Conservation (phyloP, 2,797 vertebrate genomes). For the Falco concolor region DNA sequence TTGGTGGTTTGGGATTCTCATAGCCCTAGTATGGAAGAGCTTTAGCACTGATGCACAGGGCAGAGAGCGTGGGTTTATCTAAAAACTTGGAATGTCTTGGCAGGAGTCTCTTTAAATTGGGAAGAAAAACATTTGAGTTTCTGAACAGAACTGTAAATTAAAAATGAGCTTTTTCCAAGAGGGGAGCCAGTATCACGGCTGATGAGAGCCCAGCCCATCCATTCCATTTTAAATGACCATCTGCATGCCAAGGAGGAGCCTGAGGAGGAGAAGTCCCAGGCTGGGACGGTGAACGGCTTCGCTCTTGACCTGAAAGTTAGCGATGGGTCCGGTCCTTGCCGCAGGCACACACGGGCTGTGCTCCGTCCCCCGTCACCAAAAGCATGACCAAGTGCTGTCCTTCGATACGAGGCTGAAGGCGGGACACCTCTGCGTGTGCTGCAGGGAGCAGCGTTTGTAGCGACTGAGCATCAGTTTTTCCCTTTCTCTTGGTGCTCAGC, state of each 20-base stretch:
- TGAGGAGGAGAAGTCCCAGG: background rate
- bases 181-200: background rate
- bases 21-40: background rate
- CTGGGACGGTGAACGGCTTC: background rate
- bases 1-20: background rate
- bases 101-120: constrained; percentile 3
- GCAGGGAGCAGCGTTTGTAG: background rate
- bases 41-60: background rate
- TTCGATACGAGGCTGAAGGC: background rate
- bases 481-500: background rate
- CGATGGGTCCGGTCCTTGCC: background rate
- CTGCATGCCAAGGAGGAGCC: background rate
- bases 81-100: constrained; percentile 52
- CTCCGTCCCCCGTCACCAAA: background rate
- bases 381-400: background rate
- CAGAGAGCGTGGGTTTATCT: constrained; percentile 54
- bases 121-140: constrained; percentile 27
- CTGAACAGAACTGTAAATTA: background rate
- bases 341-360: accelerated
- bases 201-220: background rate
- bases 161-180: background rate
- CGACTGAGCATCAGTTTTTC: background rate
- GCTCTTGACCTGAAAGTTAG: background rate
- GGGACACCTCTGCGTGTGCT: too few species aligned
- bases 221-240: accelerated